These are phyloP conservation scores for Thamnophis sirtalis DNA, from an alignment of 2,113 vertebrate species.

Conservation along the genomic window DNA sequence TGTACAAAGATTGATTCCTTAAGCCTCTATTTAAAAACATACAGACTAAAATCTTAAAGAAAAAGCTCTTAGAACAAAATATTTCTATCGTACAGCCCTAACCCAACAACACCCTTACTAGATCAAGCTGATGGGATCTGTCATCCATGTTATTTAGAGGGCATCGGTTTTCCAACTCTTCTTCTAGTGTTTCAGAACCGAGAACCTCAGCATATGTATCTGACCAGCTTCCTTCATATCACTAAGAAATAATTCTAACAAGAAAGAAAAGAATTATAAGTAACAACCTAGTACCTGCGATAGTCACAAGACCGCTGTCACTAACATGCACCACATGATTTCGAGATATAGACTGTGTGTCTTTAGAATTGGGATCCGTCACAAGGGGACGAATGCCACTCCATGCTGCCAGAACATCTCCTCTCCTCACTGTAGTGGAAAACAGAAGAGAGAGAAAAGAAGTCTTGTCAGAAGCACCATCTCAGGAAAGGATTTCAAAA, in stretches of 20 bases:
- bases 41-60: not conserved
- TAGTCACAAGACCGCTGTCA: conserved; percentile 86
- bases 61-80: not conserved
- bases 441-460: not conserved
- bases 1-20: not conserved
- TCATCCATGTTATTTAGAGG: not conserved
- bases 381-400: conserved; percentile 96
- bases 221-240: too few relatives aligned
- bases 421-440: conserved; percentile 82
- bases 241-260: rapidly evolving
- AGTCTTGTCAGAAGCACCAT: conserved; percentile 39
- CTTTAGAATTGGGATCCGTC: conserved; percentile 89
- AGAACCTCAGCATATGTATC: not conserved
- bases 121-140: not conserved
- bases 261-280: rapidly evolving
- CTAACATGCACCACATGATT: conserved; percentile 90
- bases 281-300: conserved; percentile 76
- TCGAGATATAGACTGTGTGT: conserved; percentile 93
- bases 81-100: not conserved
- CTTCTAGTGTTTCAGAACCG: not conserved
- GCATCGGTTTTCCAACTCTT: not conserved
- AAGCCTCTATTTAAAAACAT: not conserved
- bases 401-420: conserved; percentile 95
- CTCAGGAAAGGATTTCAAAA: not conserved
- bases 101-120: not conserved